Evolutionary conservation across 2,797 vertebrate genomes (phyloP).

Genomic region (Catostomus latipinnis): DNA sequence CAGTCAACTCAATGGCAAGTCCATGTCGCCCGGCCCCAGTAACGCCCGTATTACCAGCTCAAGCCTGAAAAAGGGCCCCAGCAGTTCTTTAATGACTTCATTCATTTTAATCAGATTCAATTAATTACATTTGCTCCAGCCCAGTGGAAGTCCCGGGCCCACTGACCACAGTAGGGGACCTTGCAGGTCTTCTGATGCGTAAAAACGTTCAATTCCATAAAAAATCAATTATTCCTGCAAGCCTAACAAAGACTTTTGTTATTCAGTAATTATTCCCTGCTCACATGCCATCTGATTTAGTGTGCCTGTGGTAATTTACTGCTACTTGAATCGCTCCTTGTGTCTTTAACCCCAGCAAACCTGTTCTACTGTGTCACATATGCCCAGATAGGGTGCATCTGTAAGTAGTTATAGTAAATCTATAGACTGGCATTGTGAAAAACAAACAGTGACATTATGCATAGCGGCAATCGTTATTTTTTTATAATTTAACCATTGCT

Average conservation of each 20-base stretch:
- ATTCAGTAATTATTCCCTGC: conserved; percentile 72
- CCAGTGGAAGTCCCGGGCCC: conserved; percentile 61
- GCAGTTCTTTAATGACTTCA: conserved; percentile 83
- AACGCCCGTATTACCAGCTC: conserved; percentile 57
- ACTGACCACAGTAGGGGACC: conserved; percentile 69
- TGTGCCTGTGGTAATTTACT: conserved; percentile 68
- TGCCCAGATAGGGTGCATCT: not conserved
- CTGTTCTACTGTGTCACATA: not conserved
- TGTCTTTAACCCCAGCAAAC: conserved; percentile 62
- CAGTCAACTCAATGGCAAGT: conserved; percentile 29
- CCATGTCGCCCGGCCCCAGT: conserved; percentile 35
- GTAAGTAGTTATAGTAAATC: not conserved
- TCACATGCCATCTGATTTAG: conserved; percentile 63
- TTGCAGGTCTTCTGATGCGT: conserved; percentile 72
- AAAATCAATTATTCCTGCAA: conserved; percentile 76
- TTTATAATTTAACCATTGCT: no score
- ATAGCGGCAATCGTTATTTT: not conserved
- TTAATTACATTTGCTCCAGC: conserved; percentile 77
- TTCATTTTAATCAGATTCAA: conserved; percentile 85
- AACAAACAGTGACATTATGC: conserved; percentile 11
- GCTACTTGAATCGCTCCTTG: conserved; percentile 52
- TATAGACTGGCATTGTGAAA: not conserved
- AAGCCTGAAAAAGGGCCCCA: conserved; percentile 68
- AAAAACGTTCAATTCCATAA: conserved; percentile 59
- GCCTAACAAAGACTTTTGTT: conserved; percentile 75